Percentiles rank a stretch among this genome's conserved stretches.
Conservation (phyloP, 2,113 vertebrate genomes). For the Serinus canaria region DNA sequence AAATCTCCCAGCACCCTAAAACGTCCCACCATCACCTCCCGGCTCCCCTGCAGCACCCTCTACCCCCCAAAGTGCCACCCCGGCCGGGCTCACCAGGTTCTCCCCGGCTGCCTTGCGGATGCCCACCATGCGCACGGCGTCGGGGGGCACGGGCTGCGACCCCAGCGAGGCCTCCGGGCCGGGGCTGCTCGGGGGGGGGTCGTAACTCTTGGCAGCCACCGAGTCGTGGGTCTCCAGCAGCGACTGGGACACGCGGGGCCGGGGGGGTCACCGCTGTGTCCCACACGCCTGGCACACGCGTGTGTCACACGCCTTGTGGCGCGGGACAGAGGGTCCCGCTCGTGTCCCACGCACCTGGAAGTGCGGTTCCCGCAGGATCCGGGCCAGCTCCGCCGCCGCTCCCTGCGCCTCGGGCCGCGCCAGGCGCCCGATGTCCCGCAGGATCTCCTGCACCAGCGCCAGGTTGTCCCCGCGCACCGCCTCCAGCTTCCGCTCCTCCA, state of each 20-base stretch:
- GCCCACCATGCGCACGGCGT: slow-evolving; percentile 95
- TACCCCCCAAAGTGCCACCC: not conserved
- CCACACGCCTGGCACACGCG: fast-evolving
- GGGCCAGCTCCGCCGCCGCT: slow-evolving; percentile 80
- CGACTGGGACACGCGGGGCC: slow-evolving; percentile 70
- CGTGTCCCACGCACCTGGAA: slow-evolving; percentile 81
- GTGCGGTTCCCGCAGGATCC: slow-evolving; percentile 91
- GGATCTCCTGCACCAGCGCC: slow-evolving; percentile 94
- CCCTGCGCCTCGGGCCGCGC: slow-evolving; percentile 65
- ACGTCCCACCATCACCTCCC: too few relatives aligned
- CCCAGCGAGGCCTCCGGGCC: slow-evolving; percentile 65
- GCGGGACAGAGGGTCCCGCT: fast-evolving
- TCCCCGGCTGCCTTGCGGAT: slow-evolving; percentile 92
- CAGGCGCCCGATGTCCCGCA: slow-evolving; percentile 84
- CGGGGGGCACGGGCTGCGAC: slow-evolving; percentile 86
- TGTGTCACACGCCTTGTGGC: fast-evolving
- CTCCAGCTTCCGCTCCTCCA: slow-evolving; percentile 91
- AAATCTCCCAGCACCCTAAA: not conserved
- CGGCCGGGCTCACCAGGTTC: slow-evolving; percentile 82
- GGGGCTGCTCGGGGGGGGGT: slow-evolving; percentile 89
- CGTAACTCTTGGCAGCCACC: slow-evolving; percentile 93
- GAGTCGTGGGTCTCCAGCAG: slow-evolving; percentile 94
- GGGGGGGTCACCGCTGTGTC: not conserved
- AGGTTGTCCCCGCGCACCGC: slow-evolving; percentile 92
- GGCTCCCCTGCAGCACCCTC: not conserved